Evolutionary conservation across 2,113 vertebrate genomes (phyloP).

Genomic region (Accipiter virgatus): DNA sequence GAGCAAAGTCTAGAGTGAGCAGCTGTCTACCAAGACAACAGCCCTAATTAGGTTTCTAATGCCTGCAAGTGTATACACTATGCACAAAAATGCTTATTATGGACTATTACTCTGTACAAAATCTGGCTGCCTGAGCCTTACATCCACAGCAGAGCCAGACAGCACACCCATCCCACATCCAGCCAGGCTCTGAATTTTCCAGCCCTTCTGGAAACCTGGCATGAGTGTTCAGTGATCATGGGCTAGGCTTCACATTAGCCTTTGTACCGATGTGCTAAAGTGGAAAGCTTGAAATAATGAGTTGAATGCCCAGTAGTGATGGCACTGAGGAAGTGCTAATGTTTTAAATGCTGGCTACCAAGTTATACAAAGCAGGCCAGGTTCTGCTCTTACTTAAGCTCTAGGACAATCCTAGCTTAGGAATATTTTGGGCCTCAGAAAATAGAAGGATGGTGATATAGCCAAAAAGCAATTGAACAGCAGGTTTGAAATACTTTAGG

Average conservation of each 20-base stretch:
- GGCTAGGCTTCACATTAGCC: neutral
- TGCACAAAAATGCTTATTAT: neutral
- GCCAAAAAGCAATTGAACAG: neutral
- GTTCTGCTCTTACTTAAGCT: neutral
- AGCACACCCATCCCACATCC: neutral
- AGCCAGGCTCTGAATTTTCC: neutral
- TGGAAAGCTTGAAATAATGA: neutral
- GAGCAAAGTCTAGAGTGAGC: neutral
- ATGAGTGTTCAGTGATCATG: neutral
- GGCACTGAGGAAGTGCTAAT: neutral
- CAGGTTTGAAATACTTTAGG: neutral
- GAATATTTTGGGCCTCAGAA: neutral
- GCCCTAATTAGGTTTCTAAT: neutral
- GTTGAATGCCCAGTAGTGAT: neutral
- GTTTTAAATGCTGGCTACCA: neutral
- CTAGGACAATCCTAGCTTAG: neutral
- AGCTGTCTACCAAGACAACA: neutral
- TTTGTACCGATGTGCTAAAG: neutral
- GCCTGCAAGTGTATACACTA: neutral
- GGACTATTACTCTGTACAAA: neutral
- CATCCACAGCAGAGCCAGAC: neutral
- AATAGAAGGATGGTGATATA: neutral
- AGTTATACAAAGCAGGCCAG: neutral
- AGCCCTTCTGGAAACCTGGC: constrained; percentile 7
- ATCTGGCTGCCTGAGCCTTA: neutral